Evolutionary conservation across 2,797 vertebrate species (phyloP), one percentile per base, ranked within the genome.

Genomic region (Garrulus glandarius): DNA sequence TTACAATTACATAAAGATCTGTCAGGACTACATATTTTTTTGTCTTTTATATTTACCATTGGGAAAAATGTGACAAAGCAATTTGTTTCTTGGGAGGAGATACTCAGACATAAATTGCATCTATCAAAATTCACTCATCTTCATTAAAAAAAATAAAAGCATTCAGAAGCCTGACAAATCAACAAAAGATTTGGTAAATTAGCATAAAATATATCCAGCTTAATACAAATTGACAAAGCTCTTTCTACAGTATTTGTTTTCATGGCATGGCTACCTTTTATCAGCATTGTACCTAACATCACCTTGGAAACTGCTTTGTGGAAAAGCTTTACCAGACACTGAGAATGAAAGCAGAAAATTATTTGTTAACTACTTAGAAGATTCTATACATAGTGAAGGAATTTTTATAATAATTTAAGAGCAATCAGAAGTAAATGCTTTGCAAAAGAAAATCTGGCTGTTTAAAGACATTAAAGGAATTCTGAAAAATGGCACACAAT

Each of bases 151-250:
- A 81, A 57, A 79, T 75, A 82, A 67, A 80, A 63, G 60, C 55
- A 79, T 91, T 85, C 81, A 77, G 67, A 89, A 92, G 37, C 41
- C 71, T 95, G 91, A 86, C 67, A 95, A 93, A 93, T 93, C 84
- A 93, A 95, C 90, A 96, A 92, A 93, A 94, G 92, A 94, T 94
- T 84, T 96, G 67, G 96, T 93, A 83, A 94, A 98, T 98, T 98
- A 98, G 96, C 97, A 98, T 98, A 98, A 98, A 97, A 98, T 98
- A 98, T 96, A 98, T 98, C 97, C 97, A 98, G 97, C 97, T 98
- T 98, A 92, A 80, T 80, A 93, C 95, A 96, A 97, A 92, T 88
- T 96, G 78, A 95, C 96, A 95, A 94, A 97, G 95, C 94, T 95
- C 88, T 94, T 88, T 94, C 86, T 96, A 95, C 95, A 92, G 96